phyloP scores from a whole-genome alignment of 2,113 vertebrate genomes.

The Notarius quadriscutis region DNA sequence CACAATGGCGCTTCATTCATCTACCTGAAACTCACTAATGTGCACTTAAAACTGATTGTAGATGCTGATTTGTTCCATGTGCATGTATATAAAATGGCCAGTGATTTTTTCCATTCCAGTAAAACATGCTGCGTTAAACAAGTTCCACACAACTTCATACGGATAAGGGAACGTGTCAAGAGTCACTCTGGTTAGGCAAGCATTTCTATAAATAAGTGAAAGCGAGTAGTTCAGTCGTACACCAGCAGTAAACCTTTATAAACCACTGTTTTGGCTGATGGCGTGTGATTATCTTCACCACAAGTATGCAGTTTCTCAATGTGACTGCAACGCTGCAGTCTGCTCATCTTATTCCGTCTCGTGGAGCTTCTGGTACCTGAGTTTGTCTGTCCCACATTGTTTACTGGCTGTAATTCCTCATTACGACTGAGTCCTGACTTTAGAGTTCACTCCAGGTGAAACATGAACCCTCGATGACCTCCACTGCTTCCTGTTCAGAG shows the following conservation, averaged over 20 bases:
- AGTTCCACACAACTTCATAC: not conserved
- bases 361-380: not conserved
- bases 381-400: conserved; percentile 23
- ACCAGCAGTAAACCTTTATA: not conserved
- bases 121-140: conserved; percentile 18
- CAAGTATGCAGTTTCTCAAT: not conserved
- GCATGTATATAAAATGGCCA: conserved; percentile 25
- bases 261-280: not conserved
- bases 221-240: not conserved
- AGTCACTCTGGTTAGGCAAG: not conserved
- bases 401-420: conserved; percentile 49
- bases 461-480: conserved; percentile 45
- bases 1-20: not conserved
- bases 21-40: conserved; percentile 44
- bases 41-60: conserved; percentile 19
- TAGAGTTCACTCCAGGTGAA: conserved; percentile 44
- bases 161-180: not conserved
- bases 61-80: conserved; percentile 54
- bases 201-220: conserved; percentile 23
- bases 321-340: not conserved
- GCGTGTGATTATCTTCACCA: conserved; percentile 24
- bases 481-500: conserved; percentile 41
- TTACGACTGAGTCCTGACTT: conserved; percentile 44
- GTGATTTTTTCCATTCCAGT: not conserved
- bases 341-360: not conserved